Evolutionary conservation across 1,140 invertebrate genomes (phyloP).

Genomic region (Scylla paramamosain): DNA sequence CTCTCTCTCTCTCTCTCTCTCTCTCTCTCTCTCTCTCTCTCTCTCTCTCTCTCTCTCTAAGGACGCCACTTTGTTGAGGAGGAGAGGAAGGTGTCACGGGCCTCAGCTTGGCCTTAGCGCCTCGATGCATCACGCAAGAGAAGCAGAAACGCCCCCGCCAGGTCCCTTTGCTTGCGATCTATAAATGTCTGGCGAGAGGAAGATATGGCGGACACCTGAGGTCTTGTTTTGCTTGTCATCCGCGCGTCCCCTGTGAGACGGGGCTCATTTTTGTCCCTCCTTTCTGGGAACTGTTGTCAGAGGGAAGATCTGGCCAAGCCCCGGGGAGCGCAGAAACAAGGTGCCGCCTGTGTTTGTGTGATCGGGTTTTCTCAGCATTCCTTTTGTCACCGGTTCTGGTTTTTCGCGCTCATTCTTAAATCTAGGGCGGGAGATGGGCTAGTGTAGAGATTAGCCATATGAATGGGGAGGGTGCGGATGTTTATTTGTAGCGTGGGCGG

Average conservation of each 20-base stretch:
- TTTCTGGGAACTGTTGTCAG: constrained; percentile 48
- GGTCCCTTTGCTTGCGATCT: constrained; percentile 44
- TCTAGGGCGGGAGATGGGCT: neutral
- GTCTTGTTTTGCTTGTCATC: constrained; percentile 56
- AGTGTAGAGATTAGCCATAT: constrained; percentile 6
- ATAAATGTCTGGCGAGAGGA: constrained; percentile 35
- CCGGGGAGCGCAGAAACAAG: neutral
- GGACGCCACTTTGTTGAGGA: neutral
- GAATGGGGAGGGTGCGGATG: constrained; percentile 32
- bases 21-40: no score
- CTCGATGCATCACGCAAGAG: neutral
- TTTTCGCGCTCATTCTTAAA: constrained; percentile 27
- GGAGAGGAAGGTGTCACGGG: neutral
- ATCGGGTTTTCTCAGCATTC: constrained; percentile 4
- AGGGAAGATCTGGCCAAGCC: constrained; percentile 31
- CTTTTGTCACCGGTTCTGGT: neutral
- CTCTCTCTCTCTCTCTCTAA: neutral
- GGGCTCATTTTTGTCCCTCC: constrained; percentile 49
- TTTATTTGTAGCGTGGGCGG: neutral
- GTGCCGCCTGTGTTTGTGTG: neutral
- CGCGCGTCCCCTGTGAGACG: constrained; percentile 36
- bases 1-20: no score
- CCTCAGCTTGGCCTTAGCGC: neutral
- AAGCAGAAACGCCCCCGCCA: neutral
- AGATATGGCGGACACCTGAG: constrained; percentile 54